phyloP scores from a whole-genome alignment of 2,113 vertebrate genomes.

The Eidolon helvum region DNA sequence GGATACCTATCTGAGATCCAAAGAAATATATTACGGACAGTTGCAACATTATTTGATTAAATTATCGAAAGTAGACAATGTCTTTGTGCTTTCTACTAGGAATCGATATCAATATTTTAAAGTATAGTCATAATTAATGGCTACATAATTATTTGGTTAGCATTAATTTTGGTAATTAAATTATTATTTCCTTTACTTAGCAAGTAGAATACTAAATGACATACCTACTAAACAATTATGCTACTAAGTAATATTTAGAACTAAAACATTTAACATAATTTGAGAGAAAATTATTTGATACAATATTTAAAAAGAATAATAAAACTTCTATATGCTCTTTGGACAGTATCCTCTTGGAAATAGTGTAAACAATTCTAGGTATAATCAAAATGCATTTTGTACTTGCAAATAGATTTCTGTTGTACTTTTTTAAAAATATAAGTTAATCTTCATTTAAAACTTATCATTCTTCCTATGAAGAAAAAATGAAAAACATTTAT shows the following conservation, averaged over 20 bases:
- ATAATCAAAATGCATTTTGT: slow-evolving; percentile 14
- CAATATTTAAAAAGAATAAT: slow-evolving; percentile 6
- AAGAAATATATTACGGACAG: slow-evolving; percentile 7
- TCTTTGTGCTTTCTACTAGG: slow-evolving; percentile 17
- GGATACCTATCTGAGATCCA: background rate
- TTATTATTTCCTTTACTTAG: slow-evolving; percentile 51
- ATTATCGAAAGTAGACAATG: slow-evolving; percentile 7
- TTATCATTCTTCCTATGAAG: background rate
- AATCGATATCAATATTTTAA: slow-evolving; percentile 35
- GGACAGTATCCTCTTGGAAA: background rate
- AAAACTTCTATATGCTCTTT: background rate
- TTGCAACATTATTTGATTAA: slow-evolving; percentile 8
- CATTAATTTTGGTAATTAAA: slow-evolving; percentile 45
- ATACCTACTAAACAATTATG: background rate
- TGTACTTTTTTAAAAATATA: background rate
- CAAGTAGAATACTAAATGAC: slow-evolving; percentile 35
- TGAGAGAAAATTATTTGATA: slow-evolving; percentile 22
- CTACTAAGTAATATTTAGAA: slow-evolving; percentile 26
- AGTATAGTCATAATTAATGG: slow-evolving; percentile 21
- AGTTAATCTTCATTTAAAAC: background rate
- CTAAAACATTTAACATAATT: slow-evolving; percentile 31
- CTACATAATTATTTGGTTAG: slow-evolving; percentile 47
- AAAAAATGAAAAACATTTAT: background rate
- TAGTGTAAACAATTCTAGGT: background rate
- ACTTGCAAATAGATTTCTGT: background rate